Percentiles rank a stretch among this genome's conserved stretches.
Evolutionary conservation across 64 coral and sea anemone genomes (phyloP).

Genomic region (Actinia equina): DNA sequence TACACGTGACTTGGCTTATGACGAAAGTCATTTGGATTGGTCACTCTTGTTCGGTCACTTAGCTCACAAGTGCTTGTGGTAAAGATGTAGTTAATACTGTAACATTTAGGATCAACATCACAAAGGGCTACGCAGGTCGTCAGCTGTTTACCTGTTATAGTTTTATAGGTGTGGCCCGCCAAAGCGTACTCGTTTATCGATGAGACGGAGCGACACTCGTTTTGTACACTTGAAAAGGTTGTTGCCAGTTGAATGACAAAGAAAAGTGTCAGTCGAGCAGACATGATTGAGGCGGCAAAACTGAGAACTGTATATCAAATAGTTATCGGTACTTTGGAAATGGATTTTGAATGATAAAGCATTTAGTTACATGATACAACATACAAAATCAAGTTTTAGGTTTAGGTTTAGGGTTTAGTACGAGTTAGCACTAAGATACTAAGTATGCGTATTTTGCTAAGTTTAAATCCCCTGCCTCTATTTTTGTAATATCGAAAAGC

Average conservation of each 20-base stretch:
- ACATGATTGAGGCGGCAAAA: not conserved
- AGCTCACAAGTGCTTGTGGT: slow-evolving; percentile 27
- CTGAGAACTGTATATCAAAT: too few relatives aligned
- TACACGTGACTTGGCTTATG: slow-evolving; percentile 8
- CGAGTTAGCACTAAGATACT: too few relatives aligned
- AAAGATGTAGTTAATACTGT: slow-evolving; percentile 67
- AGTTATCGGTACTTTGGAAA: too few relatives aligned
- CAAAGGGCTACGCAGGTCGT: slow-evolving; percentile 49
- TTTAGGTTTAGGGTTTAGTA: too few relatives aligned
- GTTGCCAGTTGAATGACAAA: not conserved
- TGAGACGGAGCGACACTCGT: slow-evolving; percentile 41
- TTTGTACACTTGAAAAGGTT: not conserved
- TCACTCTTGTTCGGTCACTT: slow-evolving; percentile 24
- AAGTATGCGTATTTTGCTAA: too few relatives aligned
- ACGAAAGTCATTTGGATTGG: slow-evolving; percentile 31
- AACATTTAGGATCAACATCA: slow-evolving; percentile 61
- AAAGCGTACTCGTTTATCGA: slow-evolving; percentile 66
- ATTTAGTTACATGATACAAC: too few relatives aligned
- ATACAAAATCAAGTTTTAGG: too few relatives aligned
- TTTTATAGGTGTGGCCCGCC: slow-evolving; percentile 32
- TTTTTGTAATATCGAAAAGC: too few relatives aligned
- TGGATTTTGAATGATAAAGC: too few relatives aligned
- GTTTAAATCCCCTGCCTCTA: too few relatives aligned
- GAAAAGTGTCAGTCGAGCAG: not conserved
- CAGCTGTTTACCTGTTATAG: slow-evolving; percentile 47